phyloP scores from a whole-genome alignment of 1,140 invertebrate genomes.

The Apolygus lucorum region DNA sequence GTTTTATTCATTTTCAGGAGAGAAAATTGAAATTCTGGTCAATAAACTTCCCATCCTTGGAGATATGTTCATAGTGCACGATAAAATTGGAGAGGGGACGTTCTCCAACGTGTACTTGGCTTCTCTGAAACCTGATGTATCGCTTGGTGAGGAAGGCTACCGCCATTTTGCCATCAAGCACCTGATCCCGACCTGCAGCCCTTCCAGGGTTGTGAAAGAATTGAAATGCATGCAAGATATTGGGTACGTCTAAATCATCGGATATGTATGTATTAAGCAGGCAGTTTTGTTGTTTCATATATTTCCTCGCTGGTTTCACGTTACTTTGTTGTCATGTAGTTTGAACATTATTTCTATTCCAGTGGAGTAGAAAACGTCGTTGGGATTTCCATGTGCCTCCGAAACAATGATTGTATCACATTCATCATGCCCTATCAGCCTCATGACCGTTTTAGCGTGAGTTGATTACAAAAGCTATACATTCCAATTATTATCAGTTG shows the following conservation, averaged over 20 bases:
- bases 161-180: constrained; percentile 68
- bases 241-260: constrained; percentile 47
- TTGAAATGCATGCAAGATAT: constrained; percentile 67
- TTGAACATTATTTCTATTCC: constrained; percentile 36
- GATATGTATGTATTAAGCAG: too few relatives aligned
- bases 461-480: too few relatives aligned
- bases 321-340: too few relatives aligned
- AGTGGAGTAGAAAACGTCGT: constrained; percentile 77
- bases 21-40: constrained; percentile 41
- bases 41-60: constrained; percentile 50
- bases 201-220: constrained; percentile 64
- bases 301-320: too few relatives aligned
- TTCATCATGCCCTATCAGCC: constrained; percentile 86
- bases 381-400: constrained; percentile 65
- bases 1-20: constrained; percentile 7
- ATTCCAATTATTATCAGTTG: too few relatives aligned
- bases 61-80: constrained; percentile 55
- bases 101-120: constrained; percentile 74
- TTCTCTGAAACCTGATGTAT: constrained; percentile 46
- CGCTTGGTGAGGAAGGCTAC: constrained; percentile 42
- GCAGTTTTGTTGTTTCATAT: too few relatives aligned
- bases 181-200: constrained; percentile 71
- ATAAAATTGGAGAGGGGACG: constrained; percentile 67
- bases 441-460: constrained; percentile 69
- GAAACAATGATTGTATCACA: constrained; percentile 68